Base-by-base conservation (phyloP, 2,888 invertebrate genomes). In the Lathronympha strigana region DNA sequence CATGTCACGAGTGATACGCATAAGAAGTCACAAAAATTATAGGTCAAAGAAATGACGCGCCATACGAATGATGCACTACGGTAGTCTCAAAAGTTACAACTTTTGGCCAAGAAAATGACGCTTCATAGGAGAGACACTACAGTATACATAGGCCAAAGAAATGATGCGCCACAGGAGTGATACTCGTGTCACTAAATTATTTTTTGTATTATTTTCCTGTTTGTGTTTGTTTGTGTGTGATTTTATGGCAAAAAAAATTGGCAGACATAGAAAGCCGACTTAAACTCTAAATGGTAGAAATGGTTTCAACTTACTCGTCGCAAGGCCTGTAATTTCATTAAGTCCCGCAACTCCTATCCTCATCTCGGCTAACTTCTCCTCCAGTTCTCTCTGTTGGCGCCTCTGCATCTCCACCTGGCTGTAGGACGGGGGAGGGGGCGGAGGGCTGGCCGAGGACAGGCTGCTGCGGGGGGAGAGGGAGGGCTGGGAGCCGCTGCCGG, bases 381-480 rank as follows among this genome's bases (percentile, higher is more conserved):
- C 92, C 38, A 92, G 78, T 61, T 92, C 91, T 62, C 88, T 87
- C 71, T 93, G 93, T 57, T 87, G 93, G 74, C 92, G 83, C 69
- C 95, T 90, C 76, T 95, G 95, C 74, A 93, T 88, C 82, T 95
- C 94, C 69, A 95, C 94, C 90, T 93, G 88, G 69, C 82, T 90
- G 67, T 92, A 92, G 17, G 91, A 88, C 43, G 92, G 92, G 21
- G 91, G 91, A 0, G 91, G 90, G 93, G 76, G 97, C 0, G 97
- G 97, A 43, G 98, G 97, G 69, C 97, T 97, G 68, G 97, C 96
- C 25, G 97, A 96, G 2, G 97, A 96, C 21, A 97, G 86, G 70
- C 97, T 97, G 80, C 97, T 97, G 70, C 97, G 93, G 0, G 97
- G 97, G 25, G 97, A 97, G 49, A 97, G 85, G 13, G 97, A 97